phyloP scores from a whole-genome alignment of 2,797 vertebrate genomes.

The Hyperoplus immaculatus region DNA sequence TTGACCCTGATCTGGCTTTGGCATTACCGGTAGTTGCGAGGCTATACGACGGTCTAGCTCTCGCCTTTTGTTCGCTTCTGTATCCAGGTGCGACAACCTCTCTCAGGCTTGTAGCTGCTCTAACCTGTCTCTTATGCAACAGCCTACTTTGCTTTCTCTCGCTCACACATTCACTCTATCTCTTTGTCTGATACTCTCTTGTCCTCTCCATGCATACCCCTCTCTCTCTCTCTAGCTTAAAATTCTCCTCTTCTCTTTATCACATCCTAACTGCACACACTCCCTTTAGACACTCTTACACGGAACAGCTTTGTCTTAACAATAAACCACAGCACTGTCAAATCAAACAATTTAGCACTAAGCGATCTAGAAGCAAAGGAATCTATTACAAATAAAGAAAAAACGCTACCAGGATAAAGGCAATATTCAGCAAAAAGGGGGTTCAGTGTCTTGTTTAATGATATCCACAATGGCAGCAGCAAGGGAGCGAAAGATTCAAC shows the following conservation, averaged over 20 bases:
- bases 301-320: slow-evolving; percentile 56
- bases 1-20: slow-evolving; percentile 67
- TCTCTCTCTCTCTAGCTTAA: slow-evolving; percentile 18
- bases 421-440: slow-evolving; percentile 45
- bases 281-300: slow-evolving; percentile 51
- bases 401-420: slow-evolving; percentile 47
- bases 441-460: slow-evolving; percentile 50
- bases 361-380: slow-evolving; percentile 54
- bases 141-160: slow-evolving; percentile 36
- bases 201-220: slow-evolving; percentile 15
- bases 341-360: slow-evolving; percentile 51
- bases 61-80: slow-evolving; percentile 35
- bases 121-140: slow-evolving; percentile 49
- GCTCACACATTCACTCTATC: slow-evolving; percentile 21
- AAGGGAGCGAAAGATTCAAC: slow-evolving; percentile 64
- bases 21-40: slow-evolving; percentile 11
- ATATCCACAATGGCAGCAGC: slow-evolving; percentile 65
- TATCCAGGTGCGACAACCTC: slow-evolving; percentile 37
- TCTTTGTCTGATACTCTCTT: slow-evolving; percentile 28
- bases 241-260: slow-evolving; percentile 29
- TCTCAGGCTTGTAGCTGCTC: slow-evolving; percentile 35
- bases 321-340: slow-evolving; percentile 58
- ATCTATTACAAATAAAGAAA: slow-evolving; percentile 5
- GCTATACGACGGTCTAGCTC: slow-evolving; percentile 2
- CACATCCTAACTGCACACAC: slow-evolving; percentile 53